Conservation (phyloP, 1,140 invertebrate genomes). For the Orussus abietinus region DNA sequence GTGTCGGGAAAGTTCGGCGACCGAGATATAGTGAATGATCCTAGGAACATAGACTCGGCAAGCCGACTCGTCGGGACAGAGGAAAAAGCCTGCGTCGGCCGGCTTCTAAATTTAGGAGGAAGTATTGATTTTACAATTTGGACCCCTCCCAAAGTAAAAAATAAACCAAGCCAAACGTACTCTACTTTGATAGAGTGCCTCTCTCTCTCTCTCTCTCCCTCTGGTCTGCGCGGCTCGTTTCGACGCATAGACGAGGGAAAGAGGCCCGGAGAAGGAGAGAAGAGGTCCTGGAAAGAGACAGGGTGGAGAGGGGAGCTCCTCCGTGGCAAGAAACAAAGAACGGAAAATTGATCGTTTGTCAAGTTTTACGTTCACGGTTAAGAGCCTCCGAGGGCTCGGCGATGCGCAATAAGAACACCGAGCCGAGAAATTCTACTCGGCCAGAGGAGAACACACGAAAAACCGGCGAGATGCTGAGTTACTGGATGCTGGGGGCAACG, state of each 20-base stretch:
- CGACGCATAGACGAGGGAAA: conserved; percentile 30
- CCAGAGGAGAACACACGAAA: too few species aligned
- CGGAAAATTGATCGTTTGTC: conserved; percentile 52
- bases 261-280: conserved; percentile 1
- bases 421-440: too few species aligned
- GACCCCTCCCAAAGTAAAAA: conserved; percentile 53
- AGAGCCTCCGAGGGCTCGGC: conserved; percentile 11
- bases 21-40: too few species aligned
- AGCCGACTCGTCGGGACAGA: conserved; percentile 12
- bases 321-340: conserved; percentile 45
- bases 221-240: conserved; percentile 41
- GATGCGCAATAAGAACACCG: too few species aligned
- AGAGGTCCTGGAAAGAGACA: conserved; percentile 16
- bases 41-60: too few species aligned
- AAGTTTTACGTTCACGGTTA: conserved; percentile 45
- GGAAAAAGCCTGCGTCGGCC: conserved; percentile 15
- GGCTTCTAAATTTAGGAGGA: conserved; percentile 49
- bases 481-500: too few species aligned
- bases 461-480: too few species aligned
- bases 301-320: conserved; percentile 6
- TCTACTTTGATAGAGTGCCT: conserved; percentile 52
- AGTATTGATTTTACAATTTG: conserved; percentile 56
- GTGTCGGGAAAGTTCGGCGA: too few species aligned
- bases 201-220: conserved; percentile 14
- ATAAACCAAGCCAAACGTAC: conserved; percentile 52